Base-by-base conservation (phyloP, 1,140 invertebrate species). In the Drosophila arawakana region DNA sequence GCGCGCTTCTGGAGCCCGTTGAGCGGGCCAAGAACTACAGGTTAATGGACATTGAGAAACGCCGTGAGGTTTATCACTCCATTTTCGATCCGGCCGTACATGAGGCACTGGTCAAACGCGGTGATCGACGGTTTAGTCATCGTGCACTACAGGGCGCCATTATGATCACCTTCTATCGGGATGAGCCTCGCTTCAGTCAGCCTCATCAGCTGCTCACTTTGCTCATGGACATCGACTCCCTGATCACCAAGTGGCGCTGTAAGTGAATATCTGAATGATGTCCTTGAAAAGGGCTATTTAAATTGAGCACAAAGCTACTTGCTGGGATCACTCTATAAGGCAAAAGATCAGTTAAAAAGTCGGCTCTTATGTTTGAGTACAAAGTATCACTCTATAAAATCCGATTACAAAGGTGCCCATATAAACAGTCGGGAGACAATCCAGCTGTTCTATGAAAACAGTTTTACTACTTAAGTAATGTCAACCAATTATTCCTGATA, bases 211-310 rank as follows among this genome's bases (percentile, higher is more conserved):
- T 99, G 55, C 94, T 99, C 1, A 97, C 96, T 0, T 94, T 98
- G 4, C 94, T 99, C 1, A 99, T 99, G 97, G 98, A 99, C 91
- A 98, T 99, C 37, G 99, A 99, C 93, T 98, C 98, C 1, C 94
- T 99, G 54, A 97, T 99, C 74, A 99, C 98, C n/a, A 99, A 99
- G 93, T 99, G 99, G 99, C 95, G 99, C 93, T 99, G 98, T 99
- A 95, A 96, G 96, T 94, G 37, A 1, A 30, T 30, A 30, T 30
- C 25, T 2, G 0, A 0, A 0, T 4, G 3, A 30, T 30, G 6
- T 3, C 3, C 25, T 30, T 0, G 25, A 30, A 30, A 30, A 30
- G 3, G 3, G 1, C 1, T 30, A 5, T 3, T 30, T 3, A 30
- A 30, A 0, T 30, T 30, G 0, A 30, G 3, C 4, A 30, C 25